Evolutionary conservation across 37 sponge, comb jelly and placozoan genomes (phyloP).

Genomic region (Chondrilla cf. caribensis): DNA sequence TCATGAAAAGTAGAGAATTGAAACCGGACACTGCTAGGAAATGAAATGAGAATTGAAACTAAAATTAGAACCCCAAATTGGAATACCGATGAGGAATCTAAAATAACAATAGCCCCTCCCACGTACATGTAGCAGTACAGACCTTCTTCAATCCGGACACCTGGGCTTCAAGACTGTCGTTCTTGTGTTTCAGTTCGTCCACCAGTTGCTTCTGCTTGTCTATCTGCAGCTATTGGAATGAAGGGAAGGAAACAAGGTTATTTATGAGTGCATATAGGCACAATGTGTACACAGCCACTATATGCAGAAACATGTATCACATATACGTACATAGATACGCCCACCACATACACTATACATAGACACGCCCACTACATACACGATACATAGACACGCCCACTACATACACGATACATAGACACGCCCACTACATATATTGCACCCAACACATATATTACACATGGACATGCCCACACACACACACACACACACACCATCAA

Average conservation of each 20-base stretch:
- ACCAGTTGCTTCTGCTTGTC: conserved; percentile 59
- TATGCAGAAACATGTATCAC: too few relatives aligned
- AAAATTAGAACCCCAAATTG: too few relatives aligned
- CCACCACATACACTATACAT: neutral
- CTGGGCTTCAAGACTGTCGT: conserved; percentile 68
- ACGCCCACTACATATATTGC: too few relatives aligned
- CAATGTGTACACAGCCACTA: too few relatives aligned
- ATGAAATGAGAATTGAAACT: too few relatives aligned
- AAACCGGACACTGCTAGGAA: neutral
- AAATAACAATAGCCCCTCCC: too few relatives aligned
- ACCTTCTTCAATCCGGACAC: conserved; percentile 76
- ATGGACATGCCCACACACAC: neutral
- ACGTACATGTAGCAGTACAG: too few relatives aligned
- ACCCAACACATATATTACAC: too few relatives aligned
- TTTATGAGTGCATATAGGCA: neutral
- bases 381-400: too few relatives aligned
- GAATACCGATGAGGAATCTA: too few relatives aligned
- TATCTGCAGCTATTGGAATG: conserved; percentile 38
- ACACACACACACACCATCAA: conserved; percentile 37
- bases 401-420: neutral
- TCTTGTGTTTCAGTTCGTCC: conserved; percentile 64
- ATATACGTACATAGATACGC: too few relatives aligned
- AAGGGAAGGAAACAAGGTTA: neutral
- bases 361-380: neutral
- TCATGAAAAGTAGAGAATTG: neutral